Evolutionary conservation across 2,888 invertebrate genomes (phyloP), one percentile per base, ranked within the genome.

Genomic region (Synergus umbraculus): DNA sequence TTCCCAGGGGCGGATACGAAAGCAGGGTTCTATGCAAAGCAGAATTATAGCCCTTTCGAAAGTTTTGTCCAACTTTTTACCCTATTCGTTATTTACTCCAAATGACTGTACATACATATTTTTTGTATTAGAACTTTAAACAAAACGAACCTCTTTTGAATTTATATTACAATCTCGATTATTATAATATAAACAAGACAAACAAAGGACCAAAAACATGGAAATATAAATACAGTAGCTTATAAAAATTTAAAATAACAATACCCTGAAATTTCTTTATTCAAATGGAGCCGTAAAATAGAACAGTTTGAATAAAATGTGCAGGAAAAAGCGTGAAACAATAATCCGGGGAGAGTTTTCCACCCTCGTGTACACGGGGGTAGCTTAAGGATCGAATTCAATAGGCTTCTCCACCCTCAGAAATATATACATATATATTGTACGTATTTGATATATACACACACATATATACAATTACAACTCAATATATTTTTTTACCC

Each of bases 321-420:
- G 69, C 49, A 49, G 49, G 69, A 49, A 69, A 69, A 69, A 69
- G 69, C 66, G 66, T 69, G 69, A 69, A 69, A 69, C 49, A 69
- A 49, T 69, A 69, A 69, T 49, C 69, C 69, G 29, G 29, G 46
- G 49, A 46, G 49, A 46, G 37, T 69, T 46, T 69, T 69, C 49
- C 79, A 76, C 79, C 78, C 78, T 73, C 44, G 67, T 43, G 76
- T 67, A 60, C 64, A 67, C 13, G 73, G 64, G 78, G 54, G 79
- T 77, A 69, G 77, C 77, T 79, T 79, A 79, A 82, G 83, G 78
- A 81, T 82, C 81, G 76, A 79, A 83, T 83, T 83, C 82, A 82
- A 83, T 82, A 78, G 73, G 64, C 64, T 41, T 15, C 46, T n/a
- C 73, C n/a, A 41, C 7, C 65, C 18, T 12, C 10, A 10, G 22